phyloP scores from a whole-genome alignment of 1,140 invertebrate genomes.

The Hypsibius dujardini region DNA sequence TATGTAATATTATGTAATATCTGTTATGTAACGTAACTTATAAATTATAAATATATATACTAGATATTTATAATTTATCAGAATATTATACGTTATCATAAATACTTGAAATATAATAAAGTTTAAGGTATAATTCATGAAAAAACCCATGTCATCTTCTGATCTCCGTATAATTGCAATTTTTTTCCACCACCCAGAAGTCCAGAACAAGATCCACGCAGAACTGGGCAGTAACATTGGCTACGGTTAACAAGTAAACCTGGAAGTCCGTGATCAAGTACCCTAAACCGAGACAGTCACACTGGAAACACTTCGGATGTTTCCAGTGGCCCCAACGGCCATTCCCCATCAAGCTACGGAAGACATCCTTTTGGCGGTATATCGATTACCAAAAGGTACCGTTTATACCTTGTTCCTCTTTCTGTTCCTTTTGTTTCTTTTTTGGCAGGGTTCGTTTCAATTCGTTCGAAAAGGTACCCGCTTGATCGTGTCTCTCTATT shows the following conservation, averaged over 20 bases:
- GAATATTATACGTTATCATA: too few species aligned
- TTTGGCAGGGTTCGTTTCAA: too few species aligned
- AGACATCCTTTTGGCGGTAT: not conserved
- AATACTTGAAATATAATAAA: too few species aligned
- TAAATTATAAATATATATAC: too few species aligned
- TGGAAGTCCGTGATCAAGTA: not conserved
- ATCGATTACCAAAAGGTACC: not conserved
- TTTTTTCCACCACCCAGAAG: not conserved
- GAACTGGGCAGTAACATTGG: not conserved
- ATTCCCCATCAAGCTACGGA: not conserved
- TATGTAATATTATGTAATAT: too few species aligned
- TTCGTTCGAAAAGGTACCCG: conserved; percentile 20
- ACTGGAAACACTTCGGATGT: conserved; percentile 1
- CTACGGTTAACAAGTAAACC: not conserved
- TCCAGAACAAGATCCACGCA: not conserved
- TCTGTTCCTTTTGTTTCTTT: too few species aligned
- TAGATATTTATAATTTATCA: too few species aligned
- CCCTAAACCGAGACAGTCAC: not conserved
- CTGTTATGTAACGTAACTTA: too few species aligned
- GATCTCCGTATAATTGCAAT: not conserved
- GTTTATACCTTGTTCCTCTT: too few species aligned
- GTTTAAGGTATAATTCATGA: not conserved
- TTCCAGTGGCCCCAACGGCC: not conserved
- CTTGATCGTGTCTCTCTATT: conserved; percentile 30
- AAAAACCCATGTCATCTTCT: not conserved